Evolutionary conservation across 2,797 vertebrate species (phyloP), one percentile per base, ranked within the genome.

Genomic region (Sebastes umbrosus): DNA sequence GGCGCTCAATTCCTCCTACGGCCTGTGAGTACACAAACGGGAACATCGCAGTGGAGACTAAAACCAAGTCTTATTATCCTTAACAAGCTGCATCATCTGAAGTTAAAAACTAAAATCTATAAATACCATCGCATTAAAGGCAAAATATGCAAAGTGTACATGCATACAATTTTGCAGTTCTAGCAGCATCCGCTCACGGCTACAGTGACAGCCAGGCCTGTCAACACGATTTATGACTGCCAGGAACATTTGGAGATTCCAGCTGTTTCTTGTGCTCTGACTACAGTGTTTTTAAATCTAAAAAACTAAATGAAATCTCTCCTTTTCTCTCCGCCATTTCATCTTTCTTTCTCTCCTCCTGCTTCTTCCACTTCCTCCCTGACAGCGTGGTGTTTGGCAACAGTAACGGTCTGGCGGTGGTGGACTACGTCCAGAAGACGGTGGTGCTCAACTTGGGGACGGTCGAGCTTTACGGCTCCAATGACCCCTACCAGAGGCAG

Each of bases 381-480:
- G 27, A 29, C 91, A 99, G 99, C 86, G 97, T 99, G 95, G 98
- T 98, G 92, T 99, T 99, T 96, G 99, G 99, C 88, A 99, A 99
- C 92, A 98, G 97, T 80, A 99, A 97, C 58, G 98, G 99, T 85
- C 97, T 99, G 90, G 98, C 97, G 0, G 97, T 99, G 89, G 97
- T 99, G 85, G 99, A 99, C 96, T 99, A 98, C 89, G 91, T 99
- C 80, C 99, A 99, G 97, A 99, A 98, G 95, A 96, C 97, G 2
- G 96, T 98, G 8, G 95, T 99, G 7, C 96, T 99, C 79, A 99
- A 99, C 93, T 93, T 99, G 87, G 96, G 97, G 82, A 98, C 97
- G 24, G 91, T 99, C 75, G 99, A 99, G 84, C 93, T 99, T 52
- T 99, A 99, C 29, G 97, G 98, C 85, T 98, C 97, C 80, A 98